Base-by-base conservation (phyloP, 1,140 invertebrate species). In the Campodea augens region DNA sequence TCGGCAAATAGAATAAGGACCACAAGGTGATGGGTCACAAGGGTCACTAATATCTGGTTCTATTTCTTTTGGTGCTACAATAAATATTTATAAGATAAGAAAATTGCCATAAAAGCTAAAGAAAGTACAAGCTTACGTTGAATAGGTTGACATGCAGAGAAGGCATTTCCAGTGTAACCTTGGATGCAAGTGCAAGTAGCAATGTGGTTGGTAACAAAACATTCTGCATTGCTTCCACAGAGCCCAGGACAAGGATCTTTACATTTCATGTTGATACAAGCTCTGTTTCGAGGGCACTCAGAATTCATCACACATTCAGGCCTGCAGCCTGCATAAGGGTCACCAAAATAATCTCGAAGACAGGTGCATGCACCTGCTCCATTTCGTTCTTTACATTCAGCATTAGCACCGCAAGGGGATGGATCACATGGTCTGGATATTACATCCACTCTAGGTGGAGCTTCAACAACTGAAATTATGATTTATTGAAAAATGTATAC, bases 241-340 rank as follows among this genome's bases (percentile, higher is more conserved):
- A 68, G 60, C 48, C 71, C 68, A 15, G 66, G 59, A 50, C 75
- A 76, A n/a, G 75, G 74, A 52, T 75, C 67, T n/a, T 58, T 57
- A 56, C 78, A 81, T 62, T 75, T 75, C 47, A 71, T 64, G 55
- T 72, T 70, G 21, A 74, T 60, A 57, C 77, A 79, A 15, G 75
- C 57, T 38, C 46, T 51, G 27, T 51, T 50, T 41, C 52, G 49
- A 19, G 59, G 55, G 46, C 60, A 62, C 37, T 62, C 60, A 15
- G 55, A 53, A n/a, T n/a, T n/a, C n/a, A n/a, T n/a, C n/a, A n/a
- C n/a, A n/a, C n/a, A n/a, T n/a, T n/a, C n/a, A n/a, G n/a, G n/a
- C n/a, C n/a, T n/a, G n/a, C n/a, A n/a, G n/a, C n/a, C n/a, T n/a
- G n/a, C n/a, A n/a, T n/a, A n/a, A n/a, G n/a, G n/a, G n/a, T n/a